Evolutionary conservation across 2,888 invertebrate species (phyloP).

Genomic region (Sinopyrophorus schimmeli): DNA sequence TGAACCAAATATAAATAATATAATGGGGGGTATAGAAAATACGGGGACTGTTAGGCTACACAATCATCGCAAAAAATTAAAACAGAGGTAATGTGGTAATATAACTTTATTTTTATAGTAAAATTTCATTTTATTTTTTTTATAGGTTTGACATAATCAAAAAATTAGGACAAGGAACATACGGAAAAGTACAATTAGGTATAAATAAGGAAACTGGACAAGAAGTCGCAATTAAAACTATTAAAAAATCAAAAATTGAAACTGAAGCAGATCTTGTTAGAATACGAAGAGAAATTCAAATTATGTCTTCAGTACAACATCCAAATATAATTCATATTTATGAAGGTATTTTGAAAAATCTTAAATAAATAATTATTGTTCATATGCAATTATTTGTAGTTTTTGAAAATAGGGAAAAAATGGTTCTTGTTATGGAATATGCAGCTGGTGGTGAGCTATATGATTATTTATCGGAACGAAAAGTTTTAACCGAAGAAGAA

Average conservation of each 20-base stretch:
- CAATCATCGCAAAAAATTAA: slow-evolving; percentile 85
- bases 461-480: slow-evolving; percentile 91
- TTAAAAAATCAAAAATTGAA: slow-evolving; percentile 95
- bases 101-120: too few species aligned
- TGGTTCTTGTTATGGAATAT: slow-evolving; percentile 99
- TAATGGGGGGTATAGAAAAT: slow-evolving; percentile 90
- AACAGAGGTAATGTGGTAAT: slow-evolving; percentile 73
- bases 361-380: neutral
- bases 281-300: slow-evolving; percentile 96
- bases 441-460: slow-evolving; percentile 98
- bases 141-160: slow-evolving; percentile 93
- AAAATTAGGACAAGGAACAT: slow-evolving; percentile 97
- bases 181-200: slow-evolving; percentile 98
- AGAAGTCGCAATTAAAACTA: slow-evolving; percentile 98
- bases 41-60: slow-evolving; percentile 87
- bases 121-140: slow-evolving; percentile 36
- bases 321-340: slow-evolving; percentile 99
- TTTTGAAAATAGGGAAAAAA: slow-evolving; percentile 99
- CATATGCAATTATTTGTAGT: too few species aligned
- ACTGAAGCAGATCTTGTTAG: slow-evolving; percentile 95
- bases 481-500: slow-evolving; percentile 89
- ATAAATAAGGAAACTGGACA: slow-evolving; percentile 98
- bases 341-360: slow-evolving; percentile 84
- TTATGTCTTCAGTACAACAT: slow-evolving; percentile 98
- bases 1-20: slow-evolving; percentile 79